Conservation (phyloP, 2,113 vertebrate species). For the Rhinolophus ferrumequinum region DNA sequence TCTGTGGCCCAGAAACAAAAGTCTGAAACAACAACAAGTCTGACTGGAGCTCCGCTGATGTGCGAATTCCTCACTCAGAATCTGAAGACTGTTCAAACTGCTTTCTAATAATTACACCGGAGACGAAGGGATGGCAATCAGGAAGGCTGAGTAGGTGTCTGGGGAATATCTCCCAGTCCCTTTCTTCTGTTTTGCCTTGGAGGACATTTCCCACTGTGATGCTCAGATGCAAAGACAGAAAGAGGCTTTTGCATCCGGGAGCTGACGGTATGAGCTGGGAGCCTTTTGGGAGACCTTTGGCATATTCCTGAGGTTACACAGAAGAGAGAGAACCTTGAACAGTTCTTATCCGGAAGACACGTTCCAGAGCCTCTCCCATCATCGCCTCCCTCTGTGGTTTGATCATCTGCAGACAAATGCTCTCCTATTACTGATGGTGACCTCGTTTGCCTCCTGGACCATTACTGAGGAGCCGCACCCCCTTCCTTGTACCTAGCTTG, state of each 20-base stretch:
- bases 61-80: neutral
- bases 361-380: neutral
- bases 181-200: conserved; percentile 44
- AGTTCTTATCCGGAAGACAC: neutral
- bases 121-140: neutral
- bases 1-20: conserved; percentile 66
- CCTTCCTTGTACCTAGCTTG: neutral
- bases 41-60: conserved; percentile 58
- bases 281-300: neutral
- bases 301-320: neutral
- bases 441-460: neutral
- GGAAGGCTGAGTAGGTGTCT: conserved; percentile 36
- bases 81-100: conserved; percentile 39
- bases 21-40: conserved; percentile 49
- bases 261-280: neutral
- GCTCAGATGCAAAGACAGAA: neutral
- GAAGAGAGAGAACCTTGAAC: neutral
- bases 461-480: neutral
- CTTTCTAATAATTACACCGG: conserved; percentile 45
- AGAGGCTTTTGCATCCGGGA: neutral
- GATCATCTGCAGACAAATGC: neutral
- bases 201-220: conserved; percentile 4
- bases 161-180: neutral
- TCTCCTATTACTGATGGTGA: neutral
- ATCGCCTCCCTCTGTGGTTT: neutral